Percentiles rank a stretch among this genome's conserved stretches.
phyloP scores from a whole-genome alignment of 1,140 invertebrate species.

The Zaprionus camerounensis region DNA sequence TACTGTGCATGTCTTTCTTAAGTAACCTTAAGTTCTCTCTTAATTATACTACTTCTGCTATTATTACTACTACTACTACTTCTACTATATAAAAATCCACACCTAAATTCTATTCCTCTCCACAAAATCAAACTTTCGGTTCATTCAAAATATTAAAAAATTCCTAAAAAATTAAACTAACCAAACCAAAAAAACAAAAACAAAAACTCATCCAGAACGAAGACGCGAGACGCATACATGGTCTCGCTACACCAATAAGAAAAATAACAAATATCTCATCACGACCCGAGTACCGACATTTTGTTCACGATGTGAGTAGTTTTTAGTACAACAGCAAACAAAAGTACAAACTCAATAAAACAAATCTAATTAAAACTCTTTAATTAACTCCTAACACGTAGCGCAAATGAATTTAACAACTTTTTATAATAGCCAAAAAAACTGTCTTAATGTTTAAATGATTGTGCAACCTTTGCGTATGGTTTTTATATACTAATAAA shows the following conservation, averaged over 20 bases:
- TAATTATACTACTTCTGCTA: constrained; percentile 31
- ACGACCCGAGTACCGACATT: constrained; percentile 84
- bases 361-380: constrained; percentile 29
- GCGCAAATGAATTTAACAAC: constrained; percentile 36
- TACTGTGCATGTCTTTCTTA: constrained; percentile 57
- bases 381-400: constrained; percentile 55
- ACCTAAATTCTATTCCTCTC: constrained; percentile 79
- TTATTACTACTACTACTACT: constrained; percentile 46
- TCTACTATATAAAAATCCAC: constrained; percentile 56
- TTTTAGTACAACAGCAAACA: constrained; percentile 62
- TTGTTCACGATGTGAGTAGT: constrained; percentile 84
- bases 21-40: constrained; percentile 41
- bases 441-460: constrained; percentile 35
- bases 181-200: constrained; percentile 52
- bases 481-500: constrained; percentile 1
- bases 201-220: constrained; percentile 82
- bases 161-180: constrained; percentile 42
- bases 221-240: constrained; percentile 84
- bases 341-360: constrained; percentile 40
- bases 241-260: constrained; percentile 84
- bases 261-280: constrained; percentile 84
- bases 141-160: constrained; percentile 62
- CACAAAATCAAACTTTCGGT: constrained; percentile 56
- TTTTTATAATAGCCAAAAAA: constrained; percentile 28
- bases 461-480: constrained; percentile 3